These are phyloP conservation scores for Octodonta nipae DNA, from an alignment of 2,888 invertebrate species.

Conservation along the genomic window DNA sequence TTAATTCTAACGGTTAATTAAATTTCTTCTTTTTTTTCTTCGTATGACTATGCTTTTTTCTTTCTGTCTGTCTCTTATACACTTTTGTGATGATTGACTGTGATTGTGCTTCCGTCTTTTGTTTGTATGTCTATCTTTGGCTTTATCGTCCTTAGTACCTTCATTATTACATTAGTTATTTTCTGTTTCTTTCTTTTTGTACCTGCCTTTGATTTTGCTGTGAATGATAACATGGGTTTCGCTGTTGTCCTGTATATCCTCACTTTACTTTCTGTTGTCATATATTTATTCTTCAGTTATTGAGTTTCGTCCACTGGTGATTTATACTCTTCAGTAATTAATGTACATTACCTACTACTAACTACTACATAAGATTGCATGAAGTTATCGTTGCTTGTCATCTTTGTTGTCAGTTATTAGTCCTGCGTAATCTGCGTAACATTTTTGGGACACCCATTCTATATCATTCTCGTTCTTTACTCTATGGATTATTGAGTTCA, in stretches of 20 bases:
- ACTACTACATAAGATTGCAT: no score
- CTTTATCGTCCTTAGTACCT: neutral
- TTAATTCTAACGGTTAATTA: no score
- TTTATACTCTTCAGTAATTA: constrained; percentile 1
- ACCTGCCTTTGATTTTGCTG: constrained; percentile 1
- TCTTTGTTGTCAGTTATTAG: no score
- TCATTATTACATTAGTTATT: neutral
- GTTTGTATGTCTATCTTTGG: neutral
- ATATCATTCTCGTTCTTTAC: no score
- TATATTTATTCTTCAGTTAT: neutral
- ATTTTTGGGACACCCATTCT: no score
- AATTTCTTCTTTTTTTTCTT: no score
- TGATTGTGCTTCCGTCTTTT: neutral
- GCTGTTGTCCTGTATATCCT: constrained; percentile 1
- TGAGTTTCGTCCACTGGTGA: neutral
- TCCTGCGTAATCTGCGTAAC: no score
- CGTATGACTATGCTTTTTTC: no score
- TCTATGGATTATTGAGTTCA: no score
- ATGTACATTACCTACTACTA: neutral
- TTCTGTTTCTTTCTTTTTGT: constrained; percentile 1
- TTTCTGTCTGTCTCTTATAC: no score
- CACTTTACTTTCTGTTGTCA: neutral
- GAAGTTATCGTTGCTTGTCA: no score
- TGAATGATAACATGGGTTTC: neutral
- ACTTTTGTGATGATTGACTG: no score